Evolutionary conservation across 30 jellyfish, hydroid and myxozoan species (phyloP).

Genomic region (Hydra vulgaris): DNA sequence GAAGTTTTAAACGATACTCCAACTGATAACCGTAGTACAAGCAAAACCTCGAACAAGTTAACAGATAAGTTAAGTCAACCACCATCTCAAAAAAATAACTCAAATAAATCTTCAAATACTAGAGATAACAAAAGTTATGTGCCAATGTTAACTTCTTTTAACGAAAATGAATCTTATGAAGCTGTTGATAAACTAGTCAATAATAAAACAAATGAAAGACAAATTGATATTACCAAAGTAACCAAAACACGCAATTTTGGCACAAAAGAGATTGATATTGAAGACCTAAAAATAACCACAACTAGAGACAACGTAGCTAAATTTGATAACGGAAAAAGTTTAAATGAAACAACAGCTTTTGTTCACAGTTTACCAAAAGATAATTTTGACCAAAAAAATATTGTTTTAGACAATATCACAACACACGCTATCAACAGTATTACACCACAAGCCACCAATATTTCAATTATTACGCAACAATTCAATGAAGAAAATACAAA

Average conservation of each 20-base stretch:
- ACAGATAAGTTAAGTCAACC: too few relatives aligned
- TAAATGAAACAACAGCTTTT: too few relatives aligned
- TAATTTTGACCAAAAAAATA: too few relatives aligned
- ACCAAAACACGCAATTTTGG: not conserved
- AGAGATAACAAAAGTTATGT: not conserved
- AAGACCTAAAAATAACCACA: slow-evolving; percentile 9
- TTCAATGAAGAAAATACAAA: not conserved
- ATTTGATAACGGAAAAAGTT: too few relatives aligned
- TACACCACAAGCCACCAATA: not conserved
- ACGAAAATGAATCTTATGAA: not conserved
- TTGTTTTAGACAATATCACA: not conserved
- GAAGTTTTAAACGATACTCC: too few relatives aligned
- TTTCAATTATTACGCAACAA: not conserved
- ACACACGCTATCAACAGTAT: not conserved
- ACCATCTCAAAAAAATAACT: too few relatives aligned
- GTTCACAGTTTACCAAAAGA: too few relatives aligned
- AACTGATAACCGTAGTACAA: too few relatives aligned
- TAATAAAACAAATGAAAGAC: slow-evolving; percentile 3
- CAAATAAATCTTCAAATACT: too few relatives aligned
- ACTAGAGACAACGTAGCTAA: slow-evolving; percentile 6
- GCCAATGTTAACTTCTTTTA: not conserved
- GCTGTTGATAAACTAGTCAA: slow-evolving; percentile 5
- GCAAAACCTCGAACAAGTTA: too few relatives aligned
- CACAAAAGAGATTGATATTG: slow-evolving; percentile 9
- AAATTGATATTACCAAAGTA: slow-evolving; percentile 16